A percentile compares a stretch with the other conserved stretches of the same genome.
phyloP scores from a whole-genome alignment of 1,140 invertebrate genomes.

The Ips typographus region DNA sequence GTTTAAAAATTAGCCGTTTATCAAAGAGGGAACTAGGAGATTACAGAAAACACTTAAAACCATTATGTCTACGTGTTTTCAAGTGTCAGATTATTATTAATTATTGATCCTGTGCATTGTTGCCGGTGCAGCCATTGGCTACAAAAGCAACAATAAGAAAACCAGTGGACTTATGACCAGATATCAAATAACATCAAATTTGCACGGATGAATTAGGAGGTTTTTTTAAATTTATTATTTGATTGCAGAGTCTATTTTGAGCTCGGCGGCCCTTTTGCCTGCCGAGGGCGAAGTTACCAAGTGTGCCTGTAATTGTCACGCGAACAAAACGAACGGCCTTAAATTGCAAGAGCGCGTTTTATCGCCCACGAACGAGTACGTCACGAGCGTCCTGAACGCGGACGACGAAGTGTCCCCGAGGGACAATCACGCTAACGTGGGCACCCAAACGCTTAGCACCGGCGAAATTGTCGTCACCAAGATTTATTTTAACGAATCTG shows the following conservation, averaged over 20 bases:
- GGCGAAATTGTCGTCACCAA: constrained; percentile 91
- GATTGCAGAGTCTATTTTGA: constrained; percentile 71
- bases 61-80: too few relatives aligned
- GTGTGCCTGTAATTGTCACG: constrained; percentile 45
- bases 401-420: constrained; percentile 32
- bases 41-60: too few relatives aligned
- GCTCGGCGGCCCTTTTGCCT: constrained; percentile 68
- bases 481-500: constrained; percentile 74
- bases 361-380: constrained; percentile 51
- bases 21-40: too few relatives aligned
- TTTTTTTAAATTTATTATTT: too few relatives aligned
- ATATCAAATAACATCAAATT: too few relatives aligned
- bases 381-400: constrained; percentile 29
- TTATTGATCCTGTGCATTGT: too few relatives aligned
- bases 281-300: constrained; percentile 47
- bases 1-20: too few relatives aligned
- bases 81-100: too few relatives aligned
- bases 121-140: too few relatives aligned
- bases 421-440: constrained; percentile 53
- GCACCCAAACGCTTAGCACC: constrained; percentile 85
- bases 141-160: too few relatives aligned
- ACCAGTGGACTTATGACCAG: too few relatives aligned
- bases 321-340: constrained; percentile 49
- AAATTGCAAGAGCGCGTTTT: constrained; percentile 49
- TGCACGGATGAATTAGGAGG: too few relatives aligned